Percentiles rank a stretch among this genome's conserved stretches.
These are phyloP conservation scores for Polypterus senegalus DNA, from an alignment of 2,113 vertebrate genomes.

Conservation along the genomic window DNA sequence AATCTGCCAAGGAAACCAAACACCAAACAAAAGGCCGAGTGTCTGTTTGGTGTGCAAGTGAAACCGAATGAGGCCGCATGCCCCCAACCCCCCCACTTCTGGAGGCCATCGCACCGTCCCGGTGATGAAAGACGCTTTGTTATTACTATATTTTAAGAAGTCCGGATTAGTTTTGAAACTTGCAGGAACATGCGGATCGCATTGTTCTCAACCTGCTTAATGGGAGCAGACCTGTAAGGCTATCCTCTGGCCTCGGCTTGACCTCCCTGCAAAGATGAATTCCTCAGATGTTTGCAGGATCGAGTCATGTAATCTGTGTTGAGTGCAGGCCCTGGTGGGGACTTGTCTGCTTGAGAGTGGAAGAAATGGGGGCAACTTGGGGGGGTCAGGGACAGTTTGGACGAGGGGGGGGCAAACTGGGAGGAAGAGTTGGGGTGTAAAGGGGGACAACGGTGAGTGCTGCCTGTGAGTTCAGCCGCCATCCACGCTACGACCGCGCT, in stretches of 20 bases:
- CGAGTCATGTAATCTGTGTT: slow-evolving; percentile 44
- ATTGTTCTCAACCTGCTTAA: slow-evolving; percentile 37
- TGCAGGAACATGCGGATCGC: slow-evolving; percentile 30
- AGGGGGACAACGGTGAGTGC: background rate
- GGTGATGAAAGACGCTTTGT: no score
- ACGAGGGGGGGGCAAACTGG: background rate
- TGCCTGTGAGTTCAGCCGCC: no score
- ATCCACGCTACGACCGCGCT: no score
- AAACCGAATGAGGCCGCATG: no score
- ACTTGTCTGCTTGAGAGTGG: slow-evolving; percentile 12
- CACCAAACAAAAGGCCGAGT: no score
- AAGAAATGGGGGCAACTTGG: background rate
- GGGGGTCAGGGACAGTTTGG: no score
- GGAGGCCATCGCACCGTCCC: no score
- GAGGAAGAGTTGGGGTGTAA: slow-evolving; percentile 15
- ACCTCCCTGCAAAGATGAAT: slow-evolving; percentile 54
- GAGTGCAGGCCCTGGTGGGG: slow-evolving; percentile 20
- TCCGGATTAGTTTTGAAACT: background rate
- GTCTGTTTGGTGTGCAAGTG: no score
- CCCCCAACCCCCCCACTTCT: no score
- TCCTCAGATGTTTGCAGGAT: slow-evolving; percentile 51
- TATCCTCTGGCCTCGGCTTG: slow-evolving; percentile 54
- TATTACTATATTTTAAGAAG: no score
- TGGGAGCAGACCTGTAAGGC: slow-evolving; percentile 43
- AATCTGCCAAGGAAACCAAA: no score